Conservation (phyloP, 2,888 invertebrate species). For the Drosophila neutralis region DNA sequence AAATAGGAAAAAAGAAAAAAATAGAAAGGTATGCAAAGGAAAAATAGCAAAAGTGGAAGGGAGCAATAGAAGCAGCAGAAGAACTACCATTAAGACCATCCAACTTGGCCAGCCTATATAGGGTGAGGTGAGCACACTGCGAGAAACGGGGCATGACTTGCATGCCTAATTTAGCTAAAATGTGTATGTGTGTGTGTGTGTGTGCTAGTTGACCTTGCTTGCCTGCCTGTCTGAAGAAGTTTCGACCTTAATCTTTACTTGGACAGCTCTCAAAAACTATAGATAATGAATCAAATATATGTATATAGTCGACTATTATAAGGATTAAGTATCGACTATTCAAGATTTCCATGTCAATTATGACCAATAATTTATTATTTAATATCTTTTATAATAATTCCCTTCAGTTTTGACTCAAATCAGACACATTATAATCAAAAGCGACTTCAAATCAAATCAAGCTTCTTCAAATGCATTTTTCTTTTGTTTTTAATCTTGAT, state of each 20-base stretch:
- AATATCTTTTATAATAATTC: not conserved
- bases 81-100: constrained; percentile 27
- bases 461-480: not conserved
- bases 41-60: constrained; percentile 29
- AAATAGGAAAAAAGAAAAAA: not conserved
- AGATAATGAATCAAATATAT: not conserved
- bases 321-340: not conserved
- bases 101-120: constrained; percentile 13
- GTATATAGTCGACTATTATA: not conserved
- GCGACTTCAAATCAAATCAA: not conserved
- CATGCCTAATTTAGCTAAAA: not conserved
- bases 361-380: not conserved
- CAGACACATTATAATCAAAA: not conserved
- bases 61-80: constrained; percentile 8
- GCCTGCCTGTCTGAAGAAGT: not conserved
- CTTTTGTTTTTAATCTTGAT: not conserved
- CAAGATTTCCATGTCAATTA: not conserved
- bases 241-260: constrained; percentile 1
- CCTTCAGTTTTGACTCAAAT: not conserved
- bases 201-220: not conserved
- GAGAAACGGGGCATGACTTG: not conserved
- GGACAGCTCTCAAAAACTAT: not conserved
- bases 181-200: not conserved
- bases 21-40: constrained; percentile 29
- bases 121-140: constrained; percentile 1